Base-by-base conservation (phyloP, 2,888 invertebrate species). In the Polyommatus iphigenia region DNA sequence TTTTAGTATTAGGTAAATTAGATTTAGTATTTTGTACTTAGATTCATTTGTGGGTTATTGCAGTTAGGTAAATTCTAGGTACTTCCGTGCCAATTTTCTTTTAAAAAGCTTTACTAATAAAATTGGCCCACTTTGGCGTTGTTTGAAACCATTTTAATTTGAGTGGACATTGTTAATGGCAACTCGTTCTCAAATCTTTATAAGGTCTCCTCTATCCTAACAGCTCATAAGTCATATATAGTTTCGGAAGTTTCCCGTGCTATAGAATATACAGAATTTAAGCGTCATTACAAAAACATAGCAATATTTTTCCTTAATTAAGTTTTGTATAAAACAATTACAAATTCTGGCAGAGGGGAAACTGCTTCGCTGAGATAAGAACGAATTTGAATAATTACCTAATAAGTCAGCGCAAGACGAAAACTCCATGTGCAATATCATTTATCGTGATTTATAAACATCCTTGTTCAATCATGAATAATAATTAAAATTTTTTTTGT, bases 351-450 rank as follows among this genome's bases (percentile, higher is more conserved):
- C 20, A 24, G 88, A 84, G 83, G 87, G 84, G 82, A 90, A 91
- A 91, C 92, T 92, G 92, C 85, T 86, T 80, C 86, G 83, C 85
- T 82, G 87, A 86, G 92, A 92, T 92, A 92, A 92, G 90, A 83
- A 81, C 83, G 85, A 88, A 92, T 92, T 92, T 92, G 91, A 92
- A 92, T 92, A 92, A 92, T 92, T 92, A 91, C 87, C 81, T 82
- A 85, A 85, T 86, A 87, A 88, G 87, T 86, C 87, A 88, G 86
- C 84, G 79, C 85, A 91, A 90, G 91, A 91, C 90, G 67, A 67
- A 67, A 67, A 67, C 67, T 67, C 29, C 67, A 67, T 67, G 67
- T 67, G 67, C 29, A 67, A 18, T 67, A 18, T 67, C 15, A 67
- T 67, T 29, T 67, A 67, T 67, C 67, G 32, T 67, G 29, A 18